Percentiles rank a stretch among this genome's conserved stretches.
Evolutionary conservation across 2,888 invertebrate genomes (phyloP).

Genomic region (Agriopis aurantiaria): DNA sequence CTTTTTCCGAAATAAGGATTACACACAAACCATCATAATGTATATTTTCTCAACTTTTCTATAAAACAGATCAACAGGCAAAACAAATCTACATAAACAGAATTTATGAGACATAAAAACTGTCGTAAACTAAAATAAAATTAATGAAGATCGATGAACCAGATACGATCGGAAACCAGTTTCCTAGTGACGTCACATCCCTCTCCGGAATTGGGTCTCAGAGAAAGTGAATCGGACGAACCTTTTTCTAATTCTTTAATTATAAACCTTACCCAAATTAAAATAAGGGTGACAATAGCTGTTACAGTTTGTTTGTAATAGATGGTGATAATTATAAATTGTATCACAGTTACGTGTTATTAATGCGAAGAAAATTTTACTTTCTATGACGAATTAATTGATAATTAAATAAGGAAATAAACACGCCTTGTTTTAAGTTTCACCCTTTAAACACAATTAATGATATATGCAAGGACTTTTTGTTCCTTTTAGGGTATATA

Average conservation of each 20-base stretch:
- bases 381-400: conserved; percentile 15
- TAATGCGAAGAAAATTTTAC: conserved; percentile 17
- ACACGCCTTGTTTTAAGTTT: not conserved
- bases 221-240: conserved; percentile 34
- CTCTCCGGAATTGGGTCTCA: conserved; percentile 15
- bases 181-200: conserved; percentile 32
- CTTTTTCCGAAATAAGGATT: no score
- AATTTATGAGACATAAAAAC: no score
- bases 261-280: conserved; percentile 14
- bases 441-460: no score
- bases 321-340: conserved; percentile 20
- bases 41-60: no score
- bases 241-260: conserved; percentile 12
- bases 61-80: no score
- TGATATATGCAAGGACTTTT: no score
- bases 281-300: conserved; percentile 2
- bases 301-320: conserved; percentile 1
- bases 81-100: no score
- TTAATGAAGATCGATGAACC: conserved; percentile 24
- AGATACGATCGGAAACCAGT: conserved; percentile 18
- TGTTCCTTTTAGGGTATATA: no score
- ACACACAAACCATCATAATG: no score
- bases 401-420: not conserved
- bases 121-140: not conserved
- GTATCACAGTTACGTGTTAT: conserved; percentile 23